Base-by-base conservation (phyloP, 2,113 vertebrate species). In the Sorex araneus region DNA sequence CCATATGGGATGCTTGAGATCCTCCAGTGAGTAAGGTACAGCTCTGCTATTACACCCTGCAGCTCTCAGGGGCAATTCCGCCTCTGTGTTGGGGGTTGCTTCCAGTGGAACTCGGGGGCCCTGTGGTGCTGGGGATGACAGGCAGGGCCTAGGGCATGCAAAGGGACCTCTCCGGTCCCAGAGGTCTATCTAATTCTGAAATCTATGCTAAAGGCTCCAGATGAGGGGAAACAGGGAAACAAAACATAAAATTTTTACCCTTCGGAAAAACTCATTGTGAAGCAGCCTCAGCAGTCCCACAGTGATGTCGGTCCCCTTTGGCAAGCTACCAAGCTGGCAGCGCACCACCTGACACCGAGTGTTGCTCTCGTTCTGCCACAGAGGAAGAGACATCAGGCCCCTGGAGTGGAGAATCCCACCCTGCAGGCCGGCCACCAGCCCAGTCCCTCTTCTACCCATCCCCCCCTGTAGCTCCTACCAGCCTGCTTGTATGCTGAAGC, bases 201-300 rank as follows among this genome's bases (percentile, higher is more conserved):
- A 12, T 63, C n/a, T 19, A 28, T 19, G 45, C 30, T 45, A 60
- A 19, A 57, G 40, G 7, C 78, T 19, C 67, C 77, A 73, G 5
- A 45, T 0, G 54, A 45, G 28, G 74, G 73, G 8, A 23, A 84
- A 74, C 76, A 11, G 1, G 66, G 19, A 71, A 63, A 12, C 8
- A 30, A 16, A 66, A 81, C 66, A 45, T 32, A 18, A 66, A 71
- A 80, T 9, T 18, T 91, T 98, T 96, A 99, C 99, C 97, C 98
- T 97, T 90, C 98, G 97, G 97, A 99, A 99, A 96, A 99, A 99
- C 36, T 98, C 98, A 7, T 99, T 98, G 32, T 99, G 98, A 67
- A 99, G 91, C 94, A 97, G 96, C 71, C 99, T 98, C 88, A 98
- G 98, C 63, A 99, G 74, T 2, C 98, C 98, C 9, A 99, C 45